Conservation (phyloP, 1,140 invertebrate species). For the Oscheius sp. region DNA sequence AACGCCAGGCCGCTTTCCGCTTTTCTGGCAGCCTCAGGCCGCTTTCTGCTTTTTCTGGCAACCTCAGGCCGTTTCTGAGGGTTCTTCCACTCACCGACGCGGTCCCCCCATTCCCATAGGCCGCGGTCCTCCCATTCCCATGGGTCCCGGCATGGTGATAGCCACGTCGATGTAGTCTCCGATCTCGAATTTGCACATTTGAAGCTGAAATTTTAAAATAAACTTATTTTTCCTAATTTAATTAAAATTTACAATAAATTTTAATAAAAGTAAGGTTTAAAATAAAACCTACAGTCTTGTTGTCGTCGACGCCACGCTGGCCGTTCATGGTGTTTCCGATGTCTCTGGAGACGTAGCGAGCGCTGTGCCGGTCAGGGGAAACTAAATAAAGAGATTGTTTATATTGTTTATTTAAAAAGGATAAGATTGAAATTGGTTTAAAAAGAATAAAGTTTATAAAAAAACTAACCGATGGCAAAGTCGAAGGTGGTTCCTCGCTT, state of each 20-base stretch:
- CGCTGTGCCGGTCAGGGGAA: constrained; percentile 77
- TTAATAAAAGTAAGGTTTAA: neutral
- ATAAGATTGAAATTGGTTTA: too few species aligned
- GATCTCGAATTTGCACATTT: constrained; percentile 79
- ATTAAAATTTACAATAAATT: neutral
- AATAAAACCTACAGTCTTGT: constrained; percentile 60
- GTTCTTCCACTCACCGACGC: too few species aligned
- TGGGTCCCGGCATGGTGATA: constrained; percentile 75
- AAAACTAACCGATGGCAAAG: constrained; percentile 73
- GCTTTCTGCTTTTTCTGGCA: too few species aligned
- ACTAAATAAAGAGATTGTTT: constrained; percentile 66
- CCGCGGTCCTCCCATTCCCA: too few species aligned
- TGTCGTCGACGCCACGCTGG: constrained; percentile 74
- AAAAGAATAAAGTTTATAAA: constrained; percentile 6
- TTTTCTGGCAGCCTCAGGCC: too few species aligned
- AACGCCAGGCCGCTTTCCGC: too few species aligned
- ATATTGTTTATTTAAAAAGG: neutral
- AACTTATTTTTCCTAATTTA: neutral
- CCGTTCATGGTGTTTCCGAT: constrained; percentile 91
- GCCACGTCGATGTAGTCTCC: constrained; percentile 96
- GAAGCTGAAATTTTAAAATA: constrained; percentile 74
- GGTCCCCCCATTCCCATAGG: too few species aligned
- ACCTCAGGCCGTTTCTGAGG: too few species aligned
- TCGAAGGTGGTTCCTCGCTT: constrained; percentile 95
- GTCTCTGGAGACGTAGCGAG: constrained; percentile 82